Conservation (phyloP, 2,113 vertebrate genomes). For the Lagopus leucura region DNA sequence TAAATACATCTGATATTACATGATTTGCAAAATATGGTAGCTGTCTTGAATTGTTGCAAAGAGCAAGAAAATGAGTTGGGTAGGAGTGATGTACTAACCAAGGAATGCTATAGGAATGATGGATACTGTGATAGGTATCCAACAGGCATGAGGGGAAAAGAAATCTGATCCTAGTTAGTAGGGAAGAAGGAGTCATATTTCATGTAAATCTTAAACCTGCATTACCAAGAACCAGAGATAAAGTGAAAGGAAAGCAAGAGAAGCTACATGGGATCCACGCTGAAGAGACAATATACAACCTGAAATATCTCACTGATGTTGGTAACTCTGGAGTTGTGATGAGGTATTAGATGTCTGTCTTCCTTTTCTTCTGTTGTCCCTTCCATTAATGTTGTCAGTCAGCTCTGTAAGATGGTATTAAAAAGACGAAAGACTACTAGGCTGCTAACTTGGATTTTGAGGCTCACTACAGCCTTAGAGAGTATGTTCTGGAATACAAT, state of each 20-base stretch:
- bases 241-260: neutral
- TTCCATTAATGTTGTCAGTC: neutral
- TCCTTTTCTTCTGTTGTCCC: neutral
- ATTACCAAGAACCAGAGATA: neutral
- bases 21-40: neutral
- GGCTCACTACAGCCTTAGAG: neutral
- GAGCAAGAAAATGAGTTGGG: neutral
- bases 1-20: neutral
- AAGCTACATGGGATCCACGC: neutral
- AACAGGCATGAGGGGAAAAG: neutral
- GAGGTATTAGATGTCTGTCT: neutral
- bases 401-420: neutral
- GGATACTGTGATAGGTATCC: conserved; percentile 25
- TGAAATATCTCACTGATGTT: neutral
- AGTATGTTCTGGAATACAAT: neutral
- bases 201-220: neutral
- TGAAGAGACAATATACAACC: neutral
- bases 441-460: neutral
- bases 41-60: neutral
- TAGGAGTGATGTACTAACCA: conserved; percentile 23
- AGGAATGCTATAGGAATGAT: conserved; percentile 24
- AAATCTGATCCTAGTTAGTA: neutral
- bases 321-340: neutral
- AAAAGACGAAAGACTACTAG: neutral
- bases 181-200: neutral